Base-by-base conservation (phyloP, 2,797 vertebrate species). In the Tokudaia tokunoshimensis region DNA sequence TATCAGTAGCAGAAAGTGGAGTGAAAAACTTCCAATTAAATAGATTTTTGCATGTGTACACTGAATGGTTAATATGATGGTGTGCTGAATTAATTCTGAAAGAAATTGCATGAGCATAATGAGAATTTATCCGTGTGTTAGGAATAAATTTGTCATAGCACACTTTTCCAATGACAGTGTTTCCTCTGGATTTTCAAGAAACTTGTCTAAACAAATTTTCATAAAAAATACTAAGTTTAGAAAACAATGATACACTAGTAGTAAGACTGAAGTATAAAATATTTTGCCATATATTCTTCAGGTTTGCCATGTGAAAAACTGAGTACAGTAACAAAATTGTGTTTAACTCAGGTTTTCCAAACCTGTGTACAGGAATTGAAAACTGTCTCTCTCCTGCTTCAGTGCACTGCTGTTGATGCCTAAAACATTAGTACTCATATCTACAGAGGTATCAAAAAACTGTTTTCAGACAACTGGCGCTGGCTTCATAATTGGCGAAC, bases 111-210 rank as follows among this genome's bases (percentile, higher is more conserved):
- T 57, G 6, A 61, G 37, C 67, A 70, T 67, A 94, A 65, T 26
- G 14, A 91, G 70, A 57, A 59, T 76, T 75, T 74, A 44, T 76
- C 34, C 70, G 22, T 50, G 12, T n/a, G 12, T 52, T 89, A 83
- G 92, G 52, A 86, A 57, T 70, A 90, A 63, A 74, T 84, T 55
- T 61, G 91, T 70, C 67, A 94, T 44, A 26, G 0, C 2, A 8
- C 63, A 10, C 47, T 52, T 82, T 92, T 75, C 1, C 70, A 88
- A 94, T 88, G 47, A 65, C 72, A 63, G n/a, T 3, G 75, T 93
- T 91, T 85, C 34, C 7, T 78, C 10, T 17, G 57, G 44, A 75
- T 95, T 92, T 70, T 94, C 47, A 88, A 96, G 12, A 8, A 86
- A 83, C n/a, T 19, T 89, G 2, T 79, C 52, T 55, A 78, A 86